Base-by-base conservation (phyloP, 2,888 invertebrate species). In the Eupsilia transversa region DNA sequence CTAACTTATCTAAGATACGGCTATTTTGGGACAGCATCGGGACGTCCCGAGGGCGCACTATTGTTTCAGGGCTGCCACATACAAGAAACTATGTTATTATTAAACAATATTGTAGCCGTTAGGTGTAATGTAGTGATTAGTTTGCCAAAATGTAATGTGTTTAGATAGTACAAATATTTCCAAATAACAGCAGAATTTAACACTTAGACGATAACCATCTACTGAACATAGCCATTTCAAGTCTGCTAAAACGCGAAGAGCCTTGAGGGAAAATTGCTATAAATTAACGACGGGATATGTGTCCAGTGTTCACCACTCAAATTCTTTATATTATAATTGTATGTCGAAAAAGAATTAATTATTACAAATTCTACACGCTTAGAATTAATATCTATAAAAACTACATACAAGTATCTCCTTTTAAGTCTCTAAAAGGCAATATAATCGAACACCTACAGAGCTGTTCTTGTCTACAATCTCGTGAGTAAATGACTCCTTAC, bases 1-100 rank as follows among this genome's bases (percentile, higher is more conserved):
- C 69, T 67, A 82, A 82, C 67, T 82, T 82, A 72, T 79, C 74
- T 70, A 68, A 82, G 79, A 82, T 79, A 82, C 46, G 67, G 46
- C 63, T 76, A 76, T 76, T 82, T 76, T 52, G 72, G 82, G 76
- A 54, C 82, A 38, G 63, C 70, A 41, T 46, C 75, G 69, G 72
- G 57, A 2, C 27, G 56, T 76, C 82, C 72, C 82, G 20, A 4
- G 60, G 76, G 82, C 69, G 10, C 65, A 57, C 80, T 77, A 72
- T 35, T 52, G 57, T 33, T 14, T 23, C 38, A 79, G 82, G 82
- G 82, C 33, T 82, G 52, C 43, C 79, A 57, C 75, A 14, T 57
- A 70, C 27, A 12, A 9, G 12, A 30, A 2, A 56, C 63, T 60
- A 74, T 78, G 78, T 78, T 72, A 60, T 74, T 78, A 74, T 56